Conservation (phyloP, 2,797 vertebrate species). For the Paedocypris micromegethes region DNA sequence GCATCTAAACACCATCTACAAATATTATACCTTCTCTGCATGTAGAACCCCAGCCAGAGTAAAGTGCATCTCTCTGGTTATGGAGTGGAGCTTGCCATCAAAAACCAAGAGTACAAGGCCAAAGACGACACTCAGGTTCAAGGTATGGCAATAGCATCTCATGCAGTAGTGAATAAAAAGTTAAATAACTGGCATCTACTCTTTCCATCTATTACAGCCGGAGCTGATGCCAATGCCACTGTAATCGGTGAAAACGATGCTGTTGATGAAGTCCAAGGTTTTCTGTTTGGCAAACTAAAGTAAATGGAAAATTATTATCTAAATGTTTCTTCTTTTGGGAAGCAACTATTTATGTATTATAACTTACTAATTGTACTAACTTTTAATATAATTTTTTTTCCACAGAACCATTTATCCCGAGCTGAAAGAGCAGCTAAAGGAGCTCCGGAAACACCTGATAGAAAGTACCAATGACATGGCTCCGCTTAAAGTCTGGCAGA, state of each 20-base stretch:
- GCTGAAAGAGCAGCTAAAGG: slow-evolving; percentile 85
- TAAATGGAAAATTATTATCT: slow-evolving; percentile 56
- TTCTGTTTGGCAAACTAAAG: slow-evolving; percentile 96
- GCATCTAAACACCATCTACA: too few relatives aligned
- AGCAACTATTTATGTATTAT: too few relatives aligned
- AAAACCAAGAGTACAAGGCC: slow-evolving; percentile 97
- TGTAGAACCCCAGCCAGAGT: slow-evolving; percentile 75
- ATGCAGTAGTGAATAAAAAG: too few relatives aligned
- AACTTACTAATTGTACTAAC: too few relatives aligned
- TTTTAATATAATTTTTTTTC: neutral
- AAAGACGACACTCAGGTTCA: slow-evolving; percentile 99
- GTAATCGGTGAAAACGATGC: slow-evolving; percentile 88
- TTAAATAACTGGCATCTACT: too few relatives aligned
- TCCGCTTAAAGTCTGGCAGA: slow-evolving; percentile 96
- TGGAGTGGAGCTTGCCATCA: slow-evolving; percentile 95
- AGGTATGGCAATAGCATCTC: slow-evolving; percentile 67
- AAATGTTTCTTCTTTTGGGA: too few relatives aligned
- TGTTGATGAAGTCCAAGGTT: slow-evolving; percentile 96
- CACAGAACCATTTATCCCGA: slow-evolving; percentile 77
- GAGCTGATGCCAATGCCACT: slow-evolving; percentile 84
- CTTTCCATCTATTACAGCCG: slow-evolving; percentile 57
- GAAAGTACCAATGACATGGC: slow-evolving; percentile 99
- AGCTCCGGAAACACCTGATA: slow-evolving; percentile 89
- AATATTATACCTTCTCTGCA: neutral
- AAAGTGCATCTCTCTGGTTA: slow-evolving; percentile 92